Evolutionary conservation across 2,797 vertebrate species (phyloP).

Genomic region (Semaprochilodus insignis): DNA sequence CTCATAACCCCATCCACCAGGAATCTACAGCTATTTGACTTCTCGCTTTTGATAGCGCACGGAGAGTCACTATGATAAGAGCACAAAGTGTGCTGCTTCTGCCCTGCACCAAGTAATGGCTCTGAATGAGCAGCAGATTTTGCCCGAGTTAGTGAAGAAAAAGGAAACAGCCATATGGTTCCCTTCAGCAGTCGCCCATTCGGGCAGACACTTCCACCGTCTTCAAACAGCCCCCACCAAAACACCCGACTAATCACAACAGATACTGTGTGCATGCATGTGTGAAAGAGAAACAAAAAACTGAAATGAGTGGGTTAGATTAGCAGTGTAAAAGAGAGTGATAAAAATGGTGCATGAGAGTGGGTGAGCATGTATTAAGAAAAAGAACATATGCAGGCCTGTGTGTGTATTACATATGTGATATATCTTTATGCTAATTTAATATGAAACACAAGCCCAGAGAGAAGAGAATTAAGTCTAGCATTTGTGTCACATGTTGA

Average conservation of each 20-base stretch:
- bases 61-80: background rate
- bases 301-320: background rate
- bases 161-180: conserved; percentile 69
- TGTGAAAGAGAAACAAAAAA: background rate
- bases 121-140: conserved; percentile 41
- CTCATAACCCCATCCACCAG: conserved; percentile 19
- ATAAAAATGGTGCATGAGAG: conserved; percentile 30
- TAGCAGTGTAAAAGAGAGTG: conserved; percentile 11
- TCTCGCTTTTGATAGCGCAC: conserved; percentile 19
- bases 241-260: conserved; percentile 29
- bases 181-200: conserved; percentile 68
- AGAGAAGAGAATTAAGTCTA: too few species aligned
- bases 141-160: conserved; percentile 41
- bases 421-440: background rate
- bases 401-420: background rate
- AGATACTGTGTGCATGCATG: conserved; percentile 20
- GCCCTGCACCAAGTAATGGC: conserved; percentile 36
- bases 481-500: too few species aligned
- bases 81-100: conserved; percentile 6
- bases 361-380: conserved; percentile 32
- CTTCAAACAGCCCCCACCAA: conserved; percentile 50
- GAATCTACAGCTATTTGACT: background rate
- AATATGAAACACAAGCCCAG: background rate
- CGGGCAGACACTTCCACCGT: conserved; percentile 66
- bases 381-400: background rate